These are phyloP conservation scores for Pyrrhura leucotis DNA, from an alignment of 2,797 vertebrate genomes.

Conservation along the genomic window DNA sequence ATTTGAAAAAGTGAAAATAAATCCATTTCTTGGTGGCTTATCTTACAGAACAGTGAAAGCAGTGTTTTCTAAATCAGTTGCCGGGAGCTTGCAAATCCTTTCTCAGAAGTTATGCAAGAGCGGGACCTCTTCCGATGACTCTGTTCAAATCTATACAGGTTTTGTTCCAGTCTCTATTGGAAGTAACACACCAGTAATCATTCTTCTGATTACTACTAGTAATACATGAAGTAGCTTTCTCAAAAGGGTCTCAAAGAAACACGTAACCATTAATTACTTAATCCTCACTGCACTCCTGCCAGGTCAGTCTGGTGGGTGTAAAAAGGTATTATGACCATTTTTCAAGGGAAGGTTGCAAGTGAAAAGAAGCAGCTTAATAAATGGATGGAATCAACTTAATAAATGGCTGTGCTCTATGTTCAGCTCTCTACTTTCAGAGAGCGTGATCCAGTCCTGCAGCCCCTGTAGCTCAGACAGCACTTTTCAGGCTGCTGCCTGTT, in stretches of 20 bases:
- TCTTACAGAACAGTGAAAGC: not conserved
- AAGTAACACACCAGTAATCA: not conserved
- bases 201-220: not conserved
- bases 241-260: not conserved
- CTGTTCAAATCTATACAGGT: not conserved
- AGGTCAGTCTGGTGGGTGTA: not conserved
- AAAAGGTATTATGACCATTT: not conserved
- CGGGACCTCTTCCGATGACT: not conserved
- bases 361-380: not conserved
- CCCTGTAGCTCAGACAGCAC: not conserved
- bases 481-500: not conserved
- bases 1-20: not conserved
- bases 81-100: conserved; percentile 7
- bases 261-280: not conserved
- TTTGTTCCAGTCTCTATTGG: not conserved
- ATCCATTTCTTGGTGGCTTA: conserved; percentile 8
- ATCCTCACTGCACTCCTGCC: not conserved
- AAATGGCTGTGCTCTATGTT: not conserved
- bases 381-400: not conserved
- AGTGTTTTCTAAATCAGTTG: not conserved
- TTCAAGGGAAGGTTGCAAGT: not conserved
- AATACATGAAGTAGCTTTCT: not conserved
- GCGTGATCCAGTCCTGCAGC: not conserved
- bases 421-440: not conserved
- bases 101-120: not conserved